A percentile compares a stretch with the other conserved stretches of the same genome.
Evolutionary conservation across 2,888 invertebrate genomes (phyloP).

Genomic region (Microctonus brassicae): DNA sequence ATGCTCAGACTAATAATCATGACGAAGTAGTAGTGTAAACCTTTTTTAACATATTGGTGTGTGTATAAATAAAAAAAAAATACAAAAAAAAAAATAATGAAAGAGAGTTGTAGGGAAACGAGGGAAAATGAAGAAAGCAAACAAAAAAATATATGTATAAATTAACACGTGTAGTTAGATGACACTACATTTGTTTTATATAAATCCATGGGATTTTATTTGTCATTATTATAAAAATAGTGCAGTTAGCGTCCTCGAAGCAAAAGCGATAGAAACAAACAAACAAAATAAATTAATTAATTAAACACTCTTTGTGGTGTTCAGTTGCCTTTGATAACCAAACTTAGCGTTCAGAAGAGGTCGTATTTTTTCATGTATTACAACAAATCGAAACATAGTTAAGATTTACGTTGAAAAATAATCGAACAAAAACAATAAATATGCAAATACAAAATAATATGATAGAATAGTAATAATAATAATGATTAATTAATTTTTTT

Average conservation of each 20-base stretch:
- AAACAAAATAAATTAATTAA: constrained; percentile 15
- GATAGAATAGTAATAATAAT: constrained; percentile 2
- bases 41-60: constrained; percentile 66
- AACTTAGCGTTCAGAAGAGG: constrained; percentile 65
- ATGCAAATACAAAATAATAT: constrained; percentile 45
- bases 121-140: constrained; percentile 39
- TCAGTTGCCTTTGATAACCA: constrained; percentile 62
- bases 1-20: constrained; percentile 51
- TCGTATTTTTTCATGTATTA: constrained; percentile 70
- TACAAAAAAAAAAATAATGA: constrained; percentile 34
- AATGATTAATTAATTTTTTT: too few relatives aligned
- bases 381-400: constrained; percentile 63
- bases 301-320: constrained; percentile 55
- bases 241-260: neutral
- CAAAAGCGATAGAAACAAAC: constrained; percentile 27
- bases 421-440: constrained; percentile 42
- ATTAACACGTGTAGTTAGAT: constrained; percentile 27
- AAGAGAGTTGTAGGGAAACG: constrained; percentile 40
- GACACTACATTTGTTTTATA: neutral
- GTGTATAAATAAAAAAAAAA: constrained; percentile 62
- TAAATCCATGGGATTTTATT: neutral
- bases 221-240: neutral
- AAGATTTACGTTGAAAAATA: constrained; percentile 47
- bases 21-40: constrained; percentile 62
- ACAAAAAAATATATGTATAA: constrained; percentile 12